Evolutionary conservation across 2,113 vertebrate genomes (phyloP).

Genomic region (Canis aureus): DNA sequence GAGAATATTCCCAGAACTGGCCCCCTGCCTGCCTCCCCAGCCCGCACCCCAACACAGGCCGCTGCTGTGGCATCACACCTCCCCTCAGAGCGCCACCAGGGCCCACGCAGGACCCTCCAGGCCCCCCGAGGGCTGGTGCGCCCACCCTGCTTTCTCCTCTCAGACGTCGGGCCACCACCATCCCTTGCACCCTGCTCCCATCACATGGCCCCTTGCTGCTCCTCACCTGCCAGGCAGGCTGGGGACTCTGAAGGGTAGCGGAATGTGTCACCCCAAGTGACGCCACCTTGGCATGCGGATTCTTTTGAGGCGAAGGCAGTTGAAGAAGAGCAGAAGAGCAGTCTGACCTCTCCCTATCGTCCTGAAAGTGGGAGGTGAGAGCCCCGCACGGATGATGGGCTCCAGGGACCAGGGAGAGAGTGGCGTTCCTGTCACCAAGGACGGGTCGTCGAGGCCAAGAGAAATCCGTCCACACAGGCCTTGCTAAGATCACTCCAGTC

Average conservation of each 20-base stretch:
- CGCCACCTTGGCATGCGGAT: background rate
- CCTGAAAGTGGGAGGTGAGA: background rate
- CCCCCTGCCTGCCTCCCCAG: no score
- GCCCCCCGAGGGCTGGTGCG: background rate
- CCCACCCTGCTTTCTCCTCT: background rate
- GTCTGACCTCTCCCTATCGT: no score
- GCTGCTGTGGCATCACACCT: background rate
- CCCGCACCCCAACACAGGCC: no score
- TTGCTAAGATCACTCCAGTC: background rate
- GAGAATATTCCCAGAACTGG: background rate
- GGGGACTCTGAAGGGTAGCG: background rate
- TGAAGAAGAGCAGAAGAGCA: background rate
- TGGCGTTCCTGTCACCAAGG: background rate
- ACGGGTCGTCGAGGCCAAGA: background rate
- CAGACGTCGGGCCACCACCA: background rate
- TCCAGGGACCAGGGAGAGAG: background rate
- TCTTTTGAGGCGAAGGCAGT: background rate
- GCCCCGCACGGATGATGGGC: background rate
- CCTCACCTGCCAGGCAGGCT: no score
- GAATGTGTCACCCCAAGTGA: background rate
- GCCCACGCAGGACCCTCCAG: background rate
- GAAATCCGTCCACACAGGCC: background rate
- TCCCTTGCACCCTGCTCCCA: no score
- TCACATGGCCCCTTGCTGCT: background rate
- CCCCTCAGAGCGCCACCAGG: accelerated